phyloP scores from a whole-genome alignment of 2,113 vertebrate species.

The Osmerus mordax region DNA sequence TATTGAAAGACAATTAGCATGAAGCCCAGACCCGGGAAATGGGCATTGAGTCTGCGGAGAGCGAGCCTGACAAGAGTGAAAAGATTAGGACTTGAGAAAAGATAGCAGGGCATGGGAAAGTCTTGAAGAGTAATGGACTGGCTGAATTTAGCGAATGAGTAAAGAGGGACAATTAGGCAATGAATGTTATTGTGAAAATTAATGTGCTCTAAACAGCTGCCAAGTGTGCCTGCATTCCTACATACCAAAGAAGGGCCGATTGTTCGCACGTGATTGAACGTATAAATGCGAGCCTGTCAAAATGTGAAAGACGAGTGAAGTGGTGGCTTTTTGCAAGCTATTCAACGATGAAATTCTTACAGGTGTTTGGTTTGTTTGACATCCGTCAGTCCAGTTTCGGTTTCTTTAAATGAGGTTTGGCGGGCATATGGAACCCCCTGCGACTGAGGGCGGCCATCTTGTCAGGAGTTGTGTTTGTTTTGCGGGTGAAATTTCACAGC shows the following conservation, averaged over 20 bases:
- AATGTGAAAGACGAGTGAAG: conserved; percentile 40
- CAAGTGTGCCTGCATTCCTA: conserved; percentile 62
- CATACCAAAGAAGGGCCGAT: conserved; percentile 44
- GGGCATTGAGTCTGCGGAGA: conserved; percentile 59
- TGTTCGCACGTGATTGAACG: conserved; percentile 50
- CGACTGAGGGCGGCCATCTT: conserved; percentile 23
- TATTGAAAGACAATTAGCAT: conserved; percentile 79
- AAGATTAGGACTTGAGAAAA: conserved; percentile 74
- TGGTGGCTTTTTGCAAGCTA: conserved; percentile 33
- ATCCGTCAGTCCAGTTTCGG: conserved; percentile 5
- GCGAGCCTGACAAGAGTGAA: conserved; percentile 68
- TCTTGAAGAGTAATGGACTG: conserved; percentile 49
- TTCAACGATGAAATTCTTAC: conserved; percentile 43
- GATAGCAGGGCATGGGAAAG: conserved; percentile 80
- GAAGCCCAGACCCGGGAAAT: conserved; percentile 74
- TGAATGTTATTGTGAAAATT: conserved; percentile 61
- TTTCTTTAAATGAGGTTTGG: too few species aligned
- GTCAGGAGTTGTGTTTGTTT: conserved; percentile 30
- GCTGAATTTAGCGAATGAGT: conserved; percentile 61
- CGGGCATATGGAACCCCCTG: background rate
- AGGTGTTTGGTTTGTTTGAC: conserved; percentile 43
- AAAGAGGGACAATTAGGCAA: conserved; percentile 62
- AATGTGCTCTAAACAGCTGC: conserved; percentile 65
- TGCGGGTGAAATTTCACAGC: background rate
- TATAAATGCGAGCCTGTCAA: conserved; percentile 50